Evolutionary conservation across 2,888 invertebrate genomes (phyloP).

Genomic region (Venusia cambrica): DNA sequence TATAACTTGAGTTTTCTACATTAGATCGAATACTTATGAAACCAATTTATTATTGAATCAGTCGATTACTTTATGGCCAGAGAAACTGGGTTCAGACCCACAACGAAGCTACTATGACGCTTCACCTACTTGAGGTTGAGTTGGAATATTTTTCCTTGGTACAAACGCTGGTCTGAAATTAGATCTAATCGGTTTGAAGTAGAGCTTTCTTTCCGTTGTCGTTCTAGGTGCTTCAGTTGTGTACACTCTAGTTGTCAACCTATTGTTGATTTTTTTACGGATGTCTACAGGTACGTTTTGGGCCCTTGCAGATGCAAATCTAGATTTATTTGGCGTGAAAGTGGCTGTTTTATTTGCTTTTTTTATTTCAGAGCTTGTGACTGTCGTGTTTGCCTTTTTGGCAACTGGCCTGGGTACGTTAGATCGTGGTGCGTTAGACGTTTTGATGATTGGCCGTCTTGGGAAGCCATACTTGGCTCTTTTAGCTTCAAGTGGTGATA

Average conservation of each 20-base stretch:
- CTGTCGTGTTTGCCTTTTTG: conserved; percentile 54
- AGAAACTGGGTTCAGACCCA: conserved; percentile 46
- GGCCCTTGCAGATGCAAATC: conserved; percentile 56
- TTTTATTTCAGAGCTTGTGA: conserved; percentile 42
- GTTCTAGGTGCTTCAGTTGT: conserved; percentile 64
- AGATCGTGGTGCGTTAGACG: conserved; percentile 54
- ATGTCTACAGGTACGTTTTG: conserved; percentile 71
- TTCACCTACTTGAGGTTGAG: conserved; percentile 43
- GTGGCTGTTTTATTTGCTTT: conserved; percentile 60
- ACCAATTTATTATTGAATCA: conserved; percentile 43
- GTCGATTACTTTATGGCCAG: conserved; percentile 56
- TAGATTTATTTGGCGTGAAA: conserved; percentile 56
- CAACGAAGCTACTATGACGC: conserved; percentile 27
- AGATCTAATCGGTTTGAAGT: conserved; percentile 63
- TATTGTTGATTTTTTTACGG: conserved; percentile 54
- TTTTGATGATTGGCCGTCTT: conserved; percentile 58
- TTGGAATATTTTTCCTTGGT: conserved; percentile 57
- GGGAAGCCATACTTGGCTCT: conserved; percentile 67
- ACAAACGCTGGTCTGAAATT: conserved; percentile 64
- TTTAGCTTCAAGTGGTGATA: conserved; percentile 55
- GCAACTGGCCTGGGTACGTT: conserved; percentile 28
- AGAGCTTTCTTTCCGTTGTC: conserved; percentile 63
- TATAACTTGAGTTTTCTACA: conserved; percentile 4
- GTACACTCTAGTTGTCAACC: conserved; percentile 40
- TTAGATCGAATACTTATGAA: conserved; percentile 13